Base-by-base conservation (phyloP, 2,797 vertebrate genomes). In the Lateolabrax maculatus region DNA sequence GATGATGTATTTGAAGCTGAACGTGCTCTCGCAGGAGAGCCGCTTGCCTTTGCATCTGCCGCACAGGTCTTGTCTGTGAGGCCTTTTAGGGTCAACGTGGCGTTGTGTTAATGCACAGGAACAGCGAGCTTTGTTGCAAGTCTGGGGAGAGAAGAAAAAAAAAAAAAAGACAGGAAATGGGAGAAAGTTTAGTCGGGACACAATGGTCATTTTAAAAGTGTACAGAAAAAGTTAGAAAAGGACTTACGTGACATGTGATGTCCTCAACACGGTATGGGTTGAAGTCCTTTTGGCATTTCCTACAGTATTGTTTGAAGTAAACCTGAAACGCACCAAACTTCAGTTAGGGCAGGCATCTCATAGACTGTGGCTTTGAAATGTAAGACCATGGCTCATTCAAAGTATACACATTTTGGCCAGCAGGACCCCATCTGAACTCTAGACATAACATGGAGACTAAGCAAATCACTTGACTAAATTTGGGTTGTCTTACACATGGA, bases 1-100 rank as follows among this genome's bases (percentile, higher is more conserved):
- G 87, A 99, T 98, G 57, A 99, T 98, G 77, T 99, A 99, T 70
- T 99, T 99, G 95, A 99, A 99, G 87, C 98, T 99, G 95, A 99
- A 99, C 0, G 97, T 99, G 94, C 97, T 99, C 66, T 99, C 98
- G 2, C 98, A 99, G 75, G 98, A 99, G 25, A 99, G 96, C 15
- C 97, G 95, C 64, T 99, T 99, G 90, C 98, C 98, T 92, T 97
- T 99, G 96, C 98, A 99, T 43, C 98, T 93, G 81, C 98, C 98
- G 0, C 98, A 99, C 88, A 99, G 87, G 70, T 99, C 98, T 90
- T 99, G 98, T 67, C 98, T 95, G 89, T 99, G 98, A 5, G 98
- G 98, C 75, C 98, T 94, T 81, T 98, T 98, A 60, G 98, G 98
- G 75, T 99, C 98, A 48, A 99, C 97, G 1, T 99, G 98, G 62